Base-by-base conservation (phyloP, 2,888 invertebrate genomes). In the Bimastos eiseni region DNA sequence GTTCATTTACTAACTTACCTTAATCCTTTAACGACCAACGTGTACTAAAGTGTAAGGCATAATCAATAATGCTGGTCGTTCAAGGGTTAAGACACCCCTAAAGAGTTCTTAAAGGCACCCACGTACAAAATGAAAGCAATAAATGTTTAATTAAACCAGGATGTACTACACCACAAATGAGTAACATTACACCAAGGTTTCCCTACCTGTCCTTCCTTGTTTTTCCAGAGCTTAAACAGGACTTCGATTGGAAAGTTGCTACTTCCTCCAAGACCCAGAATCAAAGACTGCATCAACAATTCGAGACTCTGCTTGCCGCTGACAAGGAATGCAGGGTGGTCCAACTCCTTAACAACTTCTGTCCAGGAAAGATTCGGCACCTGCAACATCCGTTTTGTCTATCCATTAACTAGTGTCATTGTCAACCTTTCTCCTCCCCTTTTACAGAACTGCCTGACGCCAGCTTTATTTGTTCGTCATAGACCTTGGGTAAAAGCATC, bases 281-380 rank as follows among this genome's bases (percentile, higher is more conserved):
- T 96, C 90, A 99, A 95, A 90, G 97, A 97, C 90, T 97, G 97
- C 93, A 98, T 97, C 86, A 99, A 95, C 90, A 99, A 95, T 93
- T 96, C 97, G 90, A 99, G 96, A 6, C 98, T 98, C 94, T 97
- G 97, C 93, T 98, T 96, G 95, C 98, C 93, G 36, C 91, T 90
- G 55, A 95, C 93, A 89, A 93, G 90, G 91, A 99, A 99, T 93
- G 98, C 98, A 5, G 97, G 96, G 95, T 98, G 97, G 95, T 99
- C 99, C 83, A 99, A 95, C 95, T 98, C 98, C 92, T 97, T 95
- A 92, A 98, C 97, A 0, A 99, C 98, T 94, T 98, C 98, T 94
- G 97, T 97, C 98, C 99, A 99, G 93, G 97, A 97, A 91, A 99
- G 91, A 83, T 94, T 93, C 8, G 95, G 95, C 6, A 93, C 94